Evolutionary conservation across 2,797 vertebrate genomes (phyloP), one percentile per base, ranked within the genome.

Genomic region (Dallia pectoralis): DNA sequence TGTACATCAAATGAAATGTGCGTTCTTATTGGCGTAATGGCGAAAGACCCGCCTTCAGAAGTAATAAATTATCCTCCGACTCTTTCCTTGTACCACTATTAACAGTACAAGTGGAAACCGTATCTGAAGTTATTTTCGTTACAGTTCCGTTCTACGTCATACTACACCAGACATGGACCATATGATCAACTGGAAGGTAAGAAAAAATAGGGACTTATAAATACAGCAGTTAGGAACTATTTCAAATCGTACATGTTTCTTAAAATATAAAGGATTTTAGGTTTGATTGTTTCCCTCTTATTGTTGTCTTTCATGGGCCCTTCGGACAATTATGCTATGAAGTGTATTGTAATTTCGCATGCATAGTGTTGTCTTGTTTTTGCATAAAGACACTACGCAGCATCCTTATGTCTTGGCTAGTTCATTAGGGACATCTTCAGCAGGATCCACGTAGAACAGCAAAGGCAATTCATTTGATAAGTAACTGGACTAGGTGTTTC

Each of bases 181-280:
- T 61, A 82, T 82, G 81, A 79, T 82, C 59, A 82, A 82, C 71
- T 82, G 71, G 73, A 73, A 40, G 81, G 81, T 82, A 48, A 30
- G 75, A 51, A 8, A 59, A 4, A 25, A 25, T 12, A 44, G 40
- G 11, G 40, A 44, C 12, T 44, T 44, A 6, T 44, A 14, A 44
- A 44, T 12, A 14, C 40, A 44, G 12, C 40, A 44, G 11, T 44
- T 44, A 44, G 11, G 40, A 44, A 44, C 11, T 44, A 44, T 9
- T 14, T 44, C 11, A 44, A 44, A 44, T 1, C 9, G 11, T 9
- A 44, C 40, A 44, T 44, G 9, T 44, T 44, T 3, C 9, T 44
- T 12, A 44, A 11, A 44, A 12, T 44, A 12, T 44, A 12, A 44
- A 12, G 40, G 40, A 5, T 56, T 59, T 59, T 22, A 56, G 22